phyloP scores from a whole-genome alignment of 2,888 invertebrate genomes.

The Acleris laterana region DNA sequence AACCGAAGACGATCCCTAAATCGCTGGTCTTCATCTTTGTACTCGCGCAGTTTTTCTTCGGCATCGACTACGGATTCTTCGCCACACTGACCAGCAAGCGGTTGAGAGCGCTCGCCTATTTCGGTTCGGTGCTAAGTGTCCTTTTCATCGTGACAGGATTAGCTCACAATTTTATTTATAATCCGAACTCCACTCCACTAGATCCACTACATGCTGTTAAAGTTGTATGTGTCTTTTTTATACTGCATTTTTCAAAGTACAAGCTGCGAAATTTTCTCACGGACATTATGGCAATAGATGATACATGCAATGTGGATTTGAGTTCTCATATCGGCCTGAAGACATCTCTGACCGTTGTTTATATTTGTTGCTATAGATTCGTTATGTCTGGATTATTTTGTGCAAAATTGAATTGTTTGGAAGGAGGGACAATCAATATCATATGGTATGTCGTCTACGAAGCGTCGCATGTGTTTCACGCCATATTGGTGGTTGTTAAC shows the following conservation, averaged over 20 bases:
- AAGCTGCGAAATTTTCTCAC: background rate
- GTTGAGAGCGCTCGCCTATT: background rate
- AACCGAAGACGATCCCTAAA: background rate
- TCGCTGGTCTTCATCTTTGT: background rate
- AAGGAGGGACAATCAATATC: background rate
- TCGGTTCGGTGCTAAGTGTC: background rate
- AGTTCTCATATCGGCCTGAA: background rate
- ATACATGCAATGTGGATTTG: background rate
- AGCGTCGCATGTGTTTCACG: too few relatives aligned
- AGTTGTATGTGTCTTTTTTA: background rate
- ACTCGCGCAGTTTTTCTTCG: background rate
- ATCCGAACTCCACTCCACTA: background rate
- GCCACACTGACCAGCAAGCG: background rate
- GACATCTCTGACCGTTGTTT: background rate
- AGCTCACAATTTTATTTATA: background rate
- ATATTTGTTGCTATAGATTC: background rate
- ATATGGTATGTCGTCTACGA: too few relatives aligned
- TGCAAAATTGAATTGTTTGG: background rate
- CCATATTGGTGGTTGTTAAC: too few relatives aligned
- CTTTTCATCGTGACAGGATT: background rate
- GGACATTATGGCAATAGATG: background rate
- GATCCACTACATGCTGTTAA: background rate
- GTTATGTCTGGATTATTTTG: background rate
- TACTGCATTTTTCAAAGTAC: background rate
- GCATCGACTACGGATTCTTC: background rate